These are phyloP conservation scores for Deilephila porcellus DNA, from an alignment of 2,888 invertebrate species.

Conservation along the genomic window DNA sequence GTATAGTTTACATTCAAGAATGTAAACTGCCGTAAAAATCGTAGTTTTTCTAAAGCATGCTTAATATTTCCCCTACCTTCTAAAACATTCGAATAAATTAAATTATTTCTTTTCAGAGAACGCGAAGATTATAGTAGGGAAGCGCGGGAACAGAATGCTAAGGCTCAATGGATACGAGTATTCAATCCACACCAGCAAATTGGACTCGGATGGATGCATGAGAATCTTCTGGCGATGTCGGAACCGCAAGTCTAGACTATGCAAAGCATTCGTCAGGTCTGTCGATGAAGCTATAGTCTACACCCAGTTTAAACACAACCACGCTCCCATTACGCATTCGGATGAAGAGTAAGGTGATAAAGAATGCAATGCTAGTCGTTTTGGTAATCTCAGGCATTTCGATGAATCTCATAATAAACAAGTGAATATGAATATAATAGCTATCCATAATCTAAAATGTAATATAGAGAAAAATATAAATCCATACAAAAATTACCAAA, in stretches of 20 bases:
- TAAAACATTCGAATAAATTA: background rate
- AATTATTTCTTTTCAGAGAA: background rate
- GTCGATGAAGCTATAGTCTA: conserved; percentile 42
- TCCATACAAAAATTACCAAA: too few relatives aligned
- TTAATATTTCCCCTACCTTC: background rate
- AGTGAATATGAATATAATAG: too few relatives aligned
- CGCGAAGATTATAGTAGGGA: conserved; percentile 34
- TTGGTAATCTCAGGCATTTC: too few relatives aligned
- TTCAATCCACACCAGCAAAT: conserved; percentile 40
- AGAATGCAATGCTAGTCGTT: too few relatives aligned
- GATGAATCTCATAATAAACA: too few relatives aligned
- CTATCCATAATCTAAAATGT: too few relatives aligned
- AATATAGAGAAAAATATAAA: too few relatives aligned
- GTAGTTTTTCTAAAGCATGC: background rate
- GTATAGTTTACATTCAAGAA: too few relatives aligned
- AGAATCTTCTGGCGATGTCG: conserved; percentile 48
- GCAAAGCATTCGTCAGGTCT: conserved; percentile 50
- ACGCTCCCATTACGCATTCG: conserved; percentile 30
- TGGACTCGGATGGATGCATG: background rate
- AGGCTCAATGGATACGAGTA: conserved; percentile 39
- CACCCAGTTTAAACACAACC: conserved; percentile 40
- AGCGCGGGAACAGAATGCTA: conserved; percentile 42
- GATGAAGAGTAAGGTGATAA: background rate
- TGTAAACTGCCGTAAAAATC: background rate
- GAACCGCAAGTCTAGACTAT: conserved; percentile 33